Conservation (phyloP, 1,140 invertebrate species). For the Drosophila sucinea region DNA sequence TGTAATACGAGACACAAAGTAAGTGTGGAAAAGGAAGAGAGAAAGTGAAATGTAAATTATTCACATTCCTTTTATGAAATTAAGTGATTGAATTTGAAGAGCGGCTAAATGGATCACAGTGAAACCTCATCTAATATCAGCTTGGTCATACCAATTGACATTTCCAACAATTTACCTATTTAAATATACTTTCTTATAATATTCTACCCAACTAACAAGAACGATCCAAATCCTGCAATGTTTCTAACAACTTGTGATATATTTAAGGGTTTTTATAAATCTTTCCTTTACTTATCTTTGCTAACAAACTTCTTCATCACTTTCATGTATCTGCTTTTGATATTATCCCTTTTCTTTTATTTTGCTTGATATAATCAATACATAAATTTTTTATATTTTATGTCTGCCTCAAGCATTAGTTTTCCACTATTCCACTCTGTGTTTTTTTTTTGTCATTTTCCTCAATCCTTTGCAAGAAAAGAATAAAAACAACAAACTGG, state of each 20-base stretch:
- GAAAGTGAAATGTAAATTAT: slow-evolving; percentile 14
- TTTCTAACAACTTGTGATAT: too few relatives aligned
- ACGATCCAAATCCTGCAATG: too few relatives aligned
- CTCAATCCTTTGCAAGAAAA: neutral
- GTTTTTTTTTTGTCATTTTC: neutral
- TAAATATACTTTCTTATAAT: too few relatives aligned
- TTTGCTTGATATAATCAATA: neutral
- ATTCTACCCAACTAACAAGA: too few relatives aligned
- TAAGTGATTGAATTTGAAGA: too few relatives aligned
- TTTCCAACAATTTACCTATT: too few relatives aligned
- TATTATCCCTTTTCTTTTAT: neutral
- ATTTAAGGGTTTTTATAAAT: too few relatives aligned
- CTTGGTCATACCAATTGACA: too few relatives aligned
- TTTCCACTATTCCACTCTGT: neutral
- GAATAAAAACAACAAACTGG: slow-evolving; percentile 16
- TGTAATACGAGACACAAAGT: slow-evolving; percentile 29
- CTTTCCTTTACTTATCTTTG: too few relatives aligned
- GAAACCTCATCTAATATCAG: too few relatives aligned
- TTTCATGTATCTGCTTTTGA: neutral
- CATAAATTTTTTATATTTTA: neutral
- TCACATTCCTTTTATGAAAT: too few relatives aligned
- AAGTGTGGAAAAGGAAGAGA: neutral
- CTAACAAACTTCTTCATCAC: neutral
- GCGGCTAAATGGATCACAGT: too few relatives aligned
- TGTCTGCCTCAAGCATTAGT: neutral